A percentile compares a stretch with the other conserved stretches of the same genome.
Conservation (phyloP, 1,140 invertebrate species). For the Hestina assimilis region DNA sequence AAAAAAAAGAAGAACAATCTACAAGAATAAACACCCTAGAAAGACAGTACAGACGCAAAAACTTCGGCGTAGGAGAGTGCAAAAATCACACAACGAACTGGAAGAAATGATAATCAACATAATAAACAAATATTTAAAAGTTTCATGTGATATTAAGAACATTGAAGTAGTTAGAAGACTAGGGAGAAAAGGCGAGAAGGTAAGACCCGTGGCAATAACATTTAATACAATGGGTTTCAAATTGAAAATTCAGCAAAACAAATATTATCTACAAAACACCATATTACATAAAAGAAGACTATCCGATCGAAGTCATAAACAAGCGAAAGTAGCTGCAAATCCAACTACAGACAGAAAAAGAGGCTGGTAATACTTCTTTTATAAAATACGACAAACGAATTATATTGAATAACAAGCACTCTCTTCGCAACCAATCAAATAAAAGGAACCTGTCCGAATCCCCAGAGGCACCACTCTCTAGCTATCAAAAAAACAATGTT, state of each 20-base stretch:
- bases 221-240: slow-evolving; percentile 7
- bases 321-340: slow-evolving; percentile 15
- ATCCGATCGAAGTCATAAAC: slow-evolving; percentile 5
- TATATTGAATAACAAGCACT: slow-evolving; percentile 19
- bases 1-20: slow-evolving; percentile 34
- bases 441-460: slow-evolving; percentile 30
- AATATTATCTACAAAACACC: slow-evolving; percentile 3
- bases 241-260: slow-evolving; percentile 11
- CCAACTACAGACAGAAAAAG: slow-evolving; percentile 10
- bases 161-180: slow-evolving; percentile 40
- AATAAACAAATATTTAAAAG: slow-evolving; percentile 33
- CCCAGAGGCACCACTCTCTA: slow-evolving; percentile 15
- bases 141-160: slow-evolving; percentile 27
- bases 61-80: slow-evolving; percentile 33
- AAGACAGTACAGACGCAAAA: slow-evolving; percentile 34
- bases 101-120: slow-evolving; percentile 33
- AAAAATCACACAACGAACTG: slow-evolving; percentile 34
- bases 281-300: slow-evolving; percentile 21
- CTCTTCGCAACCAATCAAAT: slow-evolving; percentile 11
- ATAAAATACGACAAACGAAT: slow-evolving; percentile 17
- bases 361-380: slow-evolving; percentile 13
- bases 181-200: slow-evolving; percentile 31
- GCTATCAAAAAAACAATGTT: not conserved
- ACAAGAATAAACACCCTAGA: slow-evolving; percentile 31
- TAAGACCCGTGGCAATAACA: slow-evolving; percentile 20